Evolutionary conservation across 1,140 invertebrate species (phyloP), one percentile per base, ranked within the genome.

Genomic region (Schlechtendalia chinensis): DNA sequence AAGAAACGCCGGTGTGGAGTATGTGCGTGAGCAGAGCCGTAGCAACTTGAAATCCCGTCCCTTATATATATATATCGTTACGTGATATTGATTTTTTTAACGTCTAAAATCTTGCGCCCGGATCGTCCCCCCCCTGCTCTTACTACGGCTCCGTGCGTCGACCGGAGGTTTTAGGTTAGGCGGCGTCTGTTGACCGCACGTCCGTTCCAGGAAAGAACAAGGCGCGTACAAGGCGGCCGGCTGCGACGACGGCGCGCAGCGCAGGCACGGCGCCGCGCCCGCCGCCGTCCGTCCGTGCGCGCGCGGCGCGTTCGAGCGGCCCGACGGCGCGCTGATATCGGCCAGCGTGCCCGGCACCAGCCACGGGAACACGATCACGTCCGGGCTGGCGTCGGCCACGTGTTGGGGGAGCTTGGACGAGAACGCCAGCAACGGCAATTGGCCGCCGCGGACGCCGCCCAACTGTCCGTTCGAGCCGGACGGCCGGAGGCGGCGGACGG

Each of bases 341-440:
- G 22, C 58, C 19, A 79, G 75, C 50, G 58, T 79, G 11, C 75
- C 75, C 19, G 45, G 39, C 27, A 27, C n/a, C 50, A 63, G 58
- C 14, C 27, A 45, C 27, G 58, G 24, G 45, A 59, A 61, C 45
- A 17, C n/a, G n/a, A 27, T 77, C 6, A 59, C 17, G 5, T 61
- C 22, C n/a, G 22, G 17, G 12, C 8, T 39, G 8, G 32, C 32
- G 12, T 79, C 75, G 24, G 6, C 75, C 32, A 29, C 39, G 24
- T 27, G 39, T 63, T 61, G 75, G 59, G 75, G 75, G 11, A 79
- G 75, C 29, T 79, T 79, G 17, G 39, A 47, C 50, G 39, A 79
- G 19, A 45, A 29, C 10, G 12, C 54, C n/a, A 19, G 16, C 5
- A n/a, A 58, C n/a, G n/a, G n/a, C n/a, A 24, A 22, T 16, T 77